Base-by-base conservation (phyloP, 2,888 invertebrate genomes). In the Labia minor region DNA sequence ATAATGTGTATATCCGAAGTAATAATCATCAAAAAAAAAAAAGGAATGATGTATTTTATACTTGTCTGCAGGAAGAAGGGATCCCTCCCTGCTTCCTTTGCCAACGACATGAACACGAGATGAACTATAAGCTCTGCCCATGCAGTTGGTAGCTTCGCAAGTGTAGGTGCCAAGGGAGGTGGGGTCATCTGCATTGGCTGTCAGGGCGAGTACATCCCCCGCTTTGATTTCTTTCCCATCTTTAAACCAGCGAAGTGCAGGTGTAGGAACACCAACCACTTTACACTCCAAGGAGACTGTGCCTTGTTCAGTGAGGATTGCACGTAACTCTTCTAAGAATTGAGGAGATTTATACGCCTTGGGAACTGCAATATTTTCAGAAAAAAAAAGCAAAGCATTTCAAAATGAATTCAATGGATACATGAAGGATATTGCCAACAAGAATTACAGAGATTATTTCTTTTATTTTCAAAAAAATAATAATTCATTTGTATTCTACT, bases 241-340 rank as follows among this genome's bases (percentile, higher is more conserved):
- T 81, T 93, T 89, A 76, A 85, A 89, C 88, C 88, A 88, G 49
- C 73, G 72, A 21, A 74, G 70, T 19, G 86, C 82, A 0, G 90
- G 90, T 0, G 92, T 91, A 1, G 94, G 93, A n/a, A 92, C 89
- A 16, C 93, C 93, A 65, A 92, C 86, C 19, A 92, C 92, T 77
- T 94, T 94, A 77, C 95, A 95, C 77, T 93, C 92, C 70, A 95
- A 80, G 0, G 92, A 90, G 11, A 95, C 95, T 0, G 91, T 91
- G 61, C 94, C 94, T 72, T 90, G 89, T 75, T 91, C 90, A 0
- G 92, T 93, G 26, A 92, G 82, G 68, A 92, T 81, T 1, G 93
- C 91, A 26, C 87, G 84, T 14, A 95, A 81, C 73, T 90, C 90
- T 76, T 92, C 90, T 49, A 92, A 85, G 76, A 95, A 94, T 76